Evolutionary conservation across 1,140 invertebrate genomes (phyloP), one percentile per base, ranked within the genome.

Genomic region (Sarcophaga bullata): DNA sequence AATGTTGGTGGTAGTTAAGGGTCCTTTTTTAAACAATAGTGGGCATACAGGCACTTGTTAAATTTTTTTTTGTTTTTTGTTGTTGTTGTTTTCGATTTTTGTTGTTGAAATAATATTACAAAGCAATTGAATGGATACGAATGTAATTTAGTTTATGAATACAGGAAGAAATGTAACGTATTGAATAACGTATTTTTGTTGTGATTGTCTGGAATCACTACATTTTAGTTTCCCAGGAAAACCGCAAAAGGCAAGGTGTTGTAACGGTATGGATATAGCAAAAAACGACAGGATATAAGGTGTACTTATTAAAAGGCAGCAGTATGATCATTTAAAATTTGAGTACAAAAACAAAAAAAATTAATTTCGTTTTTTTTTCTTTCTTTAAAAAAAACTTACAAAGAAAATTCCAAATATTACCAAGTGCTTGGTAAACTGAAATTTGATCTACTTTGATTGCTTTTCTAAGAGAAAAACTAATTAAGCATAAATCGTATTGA

Each of bases 401-500:
- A 76, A 76, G 4, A 11, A 73, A 37, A 49, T 62, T 62, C 58
- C 25, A 37, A 37, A 4, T n/a, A n/a, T n/a, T n/a, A n/a, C n/a
- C 25, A 37, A 37, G 15, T 62, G 9, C 54, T 9, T 78, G 8
- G n/a, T 49, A 48, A 49, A 48, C n/a, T 72, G 75, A 50, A 78
- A 78, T 78, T 0, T 50, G 75, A 78, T 49, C 48, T 78, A 17
- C 17, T 78, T 50, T 49, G 17, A 46, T 19, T 19, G 15, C 8
- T 50, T 52, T 78, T 50, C 7, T 75, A 13, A 13, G 49, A 78
- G 48, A 50, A 80, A 80, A 52, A 80, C 54, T 80, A 80, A 80
- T 80, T 80, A 80, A 80, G 54, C 54, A 80, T 80, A 80, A 80
- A 80, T 80, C 54, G 80, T 80, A 11, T 37, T 37, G 25, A 37